Evolutionary conservation across 2,888 invertebrate genomes (phyloP).

Genomic region (Lordiphosa fenestrarum): DNA sequence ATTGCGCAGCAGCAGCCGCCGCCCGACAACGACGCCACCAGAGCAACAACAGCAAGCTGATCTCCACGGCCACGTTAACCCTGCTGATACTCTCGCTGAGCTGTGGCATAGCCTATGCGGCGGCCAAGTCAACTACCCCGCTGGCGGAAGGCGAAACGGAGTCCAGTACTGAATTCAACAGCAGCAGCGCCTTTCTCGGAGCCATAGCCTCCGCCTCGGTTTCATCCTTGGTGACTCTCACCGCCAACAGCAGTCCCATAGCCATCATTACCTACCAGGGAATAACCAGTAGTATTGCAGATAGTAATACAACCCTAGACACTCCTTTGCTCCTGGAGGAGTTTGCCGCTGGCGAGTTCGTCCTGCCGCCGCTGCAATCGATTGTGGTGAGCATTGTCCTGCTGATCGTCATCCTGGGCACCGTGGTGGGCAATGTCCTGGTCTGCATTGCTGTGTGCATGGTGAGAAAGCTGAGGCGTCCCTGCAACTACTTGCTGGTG

Average conservation of each 20-base stretch:
- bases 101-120: conserved; percentile 65
- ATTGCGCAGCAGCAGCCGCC: conserved; percentile 46
- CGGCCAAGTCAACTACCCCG: conserved; percentile 31
- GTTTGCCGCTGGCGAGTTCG: conserved; percentile 50
- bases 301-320: conserved; percentile 53
- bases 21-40: conserved; percentile 43
- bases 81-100: conserved; percentile 59
- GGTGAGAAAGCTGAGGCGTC: conserved; percentile 93
- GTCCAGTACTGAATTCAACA: conserved; percentile 43
- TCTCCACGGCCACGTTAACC: conserved; percentile 60
- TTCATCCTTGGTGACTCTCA: conserved; percentile 5
- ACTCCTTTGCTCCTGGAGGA: conserved; percentile 49
- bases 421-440: conserved; percentile 93
- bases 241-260: conserved; percentile 49
- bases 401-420: conserved; percentile 88
- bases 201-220: conserved; percentile 40
- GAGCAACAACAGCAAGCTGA: conserved; percentile 55
- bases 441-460: conserved; percentile 97
- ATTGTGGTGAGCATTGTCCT: conserved; percentile 88
- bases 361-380: conserved; percentile 80
- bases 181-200: conserved; percentile 53
- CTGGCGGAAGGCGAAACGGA: conserved; percentile 27
- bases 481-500: conserved; percentile 95
- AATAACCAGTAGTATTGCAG: conserved; percentile 56
- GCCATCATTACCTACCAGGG: conserved; percentile 43